phyloP scores from a whole-genome alignment of 2,797 vertebrate genomes.

The Phataginus tricuspis region DNA sequence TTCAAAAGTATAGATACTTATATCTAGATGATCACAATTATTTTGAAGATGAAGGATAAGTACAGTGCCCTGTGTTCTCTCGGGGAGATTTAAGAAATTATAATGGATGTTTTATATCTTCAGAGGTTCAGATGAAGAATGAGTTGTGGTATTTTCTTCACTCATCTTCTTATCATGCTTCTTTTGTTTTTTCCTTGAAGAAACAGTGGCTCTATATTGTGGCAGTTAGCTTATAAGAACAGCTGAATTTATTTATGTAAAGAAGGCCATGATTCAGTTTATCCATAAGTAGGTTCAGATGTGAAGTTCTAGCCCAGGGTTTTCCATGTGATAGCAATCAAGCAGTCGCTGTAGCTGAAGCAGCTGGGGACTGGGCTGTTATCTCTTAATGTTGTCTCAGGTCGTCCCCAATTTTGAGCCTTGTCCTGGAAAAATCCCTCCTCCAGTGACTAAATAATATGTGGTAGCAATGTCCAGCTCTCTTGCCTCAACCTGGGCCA shows the following conservation, averaged over 20 bases:
- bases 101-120: not conserved
- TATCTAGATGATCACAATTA: not conserved
- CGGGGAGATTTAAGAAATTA: not conserved
- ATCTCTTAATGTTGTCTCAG: not conserved
- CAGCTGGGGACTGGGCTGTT: not conserved
- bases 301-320: not conserved
- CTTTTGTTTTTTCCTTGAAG: not conserved
- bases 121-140: not conserved
- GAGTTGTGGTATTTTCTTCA: not conserved
- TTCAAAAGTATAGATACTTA: not conserved
- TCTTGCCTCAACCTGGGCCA: not conserved
- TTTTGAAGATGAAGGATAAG: not conserved
- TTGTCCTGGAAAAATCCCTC: not conserved
- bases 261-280: not conserved
- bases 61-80: not conserved
- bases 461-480: not conserved
- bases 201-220: not conserved
- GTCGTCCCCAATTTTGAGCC: not conserved
- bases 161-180: not conserved
- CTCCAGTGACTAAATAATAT: not conserved
- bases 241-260: not conserved
- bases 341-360: not conserved
- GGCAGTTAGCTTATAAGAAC: not conserved
- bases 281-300: not conserved
- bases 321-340: not conserved